phyloP scores from a whole-genome alignment of 2,888 invertebrate species.

The Mythimna loreyi region DNA sequence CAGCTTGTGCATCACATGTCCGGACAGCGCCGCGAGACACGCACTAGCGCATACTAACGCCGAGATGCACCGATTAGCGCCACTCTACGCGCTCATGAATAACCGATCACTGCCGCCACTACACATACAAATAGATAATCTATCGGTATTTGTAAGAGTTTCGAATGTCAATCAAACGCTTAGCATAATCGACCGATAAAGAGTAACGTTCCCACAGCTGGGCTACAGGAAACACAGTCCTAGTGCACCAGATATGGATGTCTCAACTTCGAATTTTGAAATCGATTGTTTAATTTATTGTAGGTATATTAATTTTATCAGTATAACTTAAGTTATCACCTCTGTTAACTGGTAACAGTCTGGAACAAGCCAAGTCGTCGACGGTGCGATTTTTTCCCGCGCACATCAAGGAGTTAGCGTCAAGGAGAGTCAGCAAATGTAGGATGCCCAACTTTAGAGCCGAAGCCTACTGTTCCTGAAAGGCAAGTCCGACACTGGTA shows the following conservation, averaged over 20 bases:
- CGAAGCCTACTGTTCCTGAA: too few species aligned
- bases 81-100: slow-evolving; percentile 28
- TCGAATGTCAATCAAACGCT: slow-evolving; percentile 1
- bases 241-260: background rate
- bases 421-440: too few species aligned
- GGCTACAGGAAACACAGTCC: background rate
- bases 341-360: too few species aligned
- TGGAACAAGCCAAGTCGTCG: too few species aligned
- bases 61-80: slow-evolving; percentile 36
- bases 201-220: background rate
- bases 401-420: too few species aligned
- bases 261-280: background rate
- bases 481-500: too few species aligned
- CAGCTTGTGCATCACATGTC: slow-evolving; percentile 28
- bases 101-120: slow-evolving; percentile 23
- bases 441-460: too few species aligned
- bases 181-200: background rate
- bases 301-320: background rate
- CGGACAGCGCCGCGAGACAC: slow-evolving; percentile 32
- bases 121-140: slow-evolving; percentile 25
- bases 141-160: slow-evolving; percentile 25
- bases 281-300: slow-evolving; percentile 1
- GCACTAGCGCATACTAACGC: slow-evolving; percentile 26
- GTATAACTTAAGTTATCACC: background rate
- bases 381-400: too few species aligned